These are phyloP conservation scores for Latrodectus geometricus DNA, from an alignment of 1,140 invertebrate genomes.

Conservation along the genomic window DNA sequence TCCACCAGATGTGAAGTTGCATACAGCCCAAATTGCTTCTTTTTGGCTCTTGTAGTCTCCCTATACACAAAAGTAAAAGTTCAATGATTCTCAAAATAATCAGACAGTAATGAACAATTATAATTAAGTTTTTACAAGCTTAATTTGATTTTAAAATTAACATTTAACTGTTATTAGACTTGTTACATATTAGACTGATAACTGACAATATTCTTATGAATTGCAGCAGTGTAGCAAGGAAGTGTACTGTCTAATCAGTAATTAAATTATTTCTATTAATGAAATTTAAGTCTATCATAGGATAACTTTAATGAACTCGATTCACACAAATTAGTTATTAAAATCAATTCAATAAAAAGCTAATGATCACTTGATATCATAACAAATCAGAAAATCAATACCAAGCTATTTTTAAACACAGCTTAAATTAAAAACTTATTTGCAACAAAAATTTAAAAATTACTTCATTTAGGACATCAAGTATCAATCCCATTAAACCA, in stretches of 20 bases:
- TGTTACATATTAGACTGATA: too few relatives aligned
- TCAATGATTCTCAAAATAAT: too few relatives aligned
- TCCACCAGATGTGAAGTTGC: constrained; percentile 97
- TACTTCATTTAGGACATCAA: constrained; percentile 89
- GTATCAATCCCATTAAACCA: constrained; percentile 91
- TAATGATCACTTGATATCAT: background rate
- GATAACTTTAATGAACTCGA: background rate
- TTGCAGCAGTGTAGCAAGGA: too few relatives aligned
- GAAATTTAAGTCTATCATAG: too few relatives aligned
- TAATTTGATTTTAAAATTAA: background rate
- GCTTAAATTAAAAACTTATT: background rate
- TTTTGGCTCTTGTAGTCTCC: constrained; percentile 99
- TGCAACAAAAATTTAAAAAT: constrained; percentile 42
- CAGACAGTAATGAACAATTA: background rate
- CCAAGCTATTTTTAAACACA: background rate
- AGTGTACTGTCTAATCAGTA: too few relatives aligned
- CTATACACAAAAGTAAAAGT: constrained; percentile 68
- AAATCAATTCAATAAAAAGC: background rate
- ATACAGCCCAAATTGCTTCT: constrained; percentile 98
- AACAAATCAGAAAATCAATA: background rate
- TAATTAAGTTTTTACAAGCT: background rate
- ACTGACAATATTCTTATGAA: too few relatives aligned
- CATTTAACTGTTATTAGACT: background rate
- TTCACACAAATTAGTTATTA: too few relatives aligned
- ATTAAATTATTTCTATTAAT: too few relatives aligned